Base-by-base conservation (phyloP, 2,113 vertebrate species). In the Hystrix cristata region DNA sequence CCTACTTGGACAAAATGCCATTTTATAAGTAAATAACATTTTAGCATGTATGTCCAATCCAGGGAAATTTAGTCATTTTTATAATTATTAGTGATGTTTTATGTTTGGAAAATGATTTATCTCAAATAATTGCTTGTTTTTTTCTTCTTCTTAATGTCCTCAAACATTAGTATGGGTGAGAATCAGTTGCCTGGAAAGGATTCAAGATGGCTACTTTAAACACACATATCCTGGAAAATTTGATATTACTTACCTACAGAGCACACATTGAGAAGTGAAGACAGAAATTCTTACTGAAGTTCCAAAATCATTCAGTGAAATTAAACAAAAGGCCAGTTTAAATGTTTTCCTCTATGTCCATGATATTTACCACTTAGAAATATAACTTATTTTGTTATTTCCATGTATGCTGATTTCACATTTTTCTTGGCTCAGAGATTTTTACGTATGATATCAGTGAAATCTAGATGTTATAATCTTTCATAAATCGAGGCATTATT, bases 361-460 rank as follows among this genome's bases (percentile, higher is more conserved):
- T 81, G 13, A 43, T 87, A 69, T 91, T 88, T 92, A 72, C 34
- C 87, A 90, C 12, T 79, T 48, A 87, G 11, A 57, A 87, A 9
- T 90, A 8, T 92, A 51, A 88, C 18, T 48, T 48, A 19, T 29
- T 86, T 85, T 90, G 16, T 55, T 48, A 71, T 78, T 86, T 88
- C 18, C 6, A 18, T 57, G 91, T 94, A 53, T 51, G 25, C 23
- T 84, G 59, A 81, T 43, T 87, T 31, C 64, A 82, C 46, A 16
- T 90, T 72, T 43, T 79, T 81, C 27, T 72, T 23, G 62, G 11
- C 46, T 92, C 65, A 95, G 19, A 83, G 38, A 55, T 38, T 79
- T 96, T 95, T 84, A 78, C 64, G 25, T 51, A 74, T 88, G n/a
- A 93, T 72, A 5, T 55, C 86, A 85, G 31, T 64, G 14, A 82